phyloP scores from a whole-genome alignment of 2,113 vertebrate genomes.

The Emydocephalus ijimae region DNA sequence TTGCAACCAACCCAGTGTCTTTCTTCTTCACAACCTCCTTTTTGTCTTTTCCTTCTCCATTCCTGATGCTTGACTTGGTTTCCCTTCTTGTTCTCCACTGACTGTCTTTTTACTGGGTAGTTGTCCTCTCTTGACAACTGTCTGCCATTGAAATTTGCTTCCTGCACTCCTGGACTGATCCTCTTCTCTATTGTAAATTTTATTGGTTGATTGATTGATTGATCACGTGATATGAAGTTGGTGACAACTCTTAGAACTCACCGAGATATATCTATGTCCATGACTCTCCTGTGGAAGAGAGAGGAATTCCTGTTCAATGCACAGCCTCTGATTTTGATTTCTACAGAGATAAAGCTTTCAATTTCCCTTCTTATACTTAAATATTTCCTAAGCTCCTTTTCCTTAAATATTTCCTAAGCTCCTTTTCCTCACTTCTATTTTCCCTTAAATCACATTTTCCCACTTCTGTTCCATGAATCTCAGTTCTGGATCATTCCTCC shows the following conservation, averaged over 20 bases:
- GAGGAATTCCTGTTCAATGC: neutral
- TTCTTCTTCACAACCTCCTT: neutral
- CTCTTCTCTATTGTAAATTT: neutral
- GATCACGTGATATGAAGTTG: neutral
- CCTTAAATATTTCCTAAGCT: neutral
- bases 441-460: neutral
- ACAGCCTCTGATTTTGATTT: neutral
- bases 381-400: neutral
- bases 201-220: neutral
- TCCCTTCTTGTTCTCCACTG: neutral
- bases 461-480: neutral
- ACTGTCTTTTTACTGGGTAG: neutral
- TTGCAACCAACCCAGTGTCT: neutral
- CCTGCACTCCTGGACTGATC: neutral
- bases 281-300: neutral
- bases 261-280: neutral
- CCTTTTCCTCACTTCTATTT: neutral
- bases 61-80: neutral
- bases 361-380: neutral
- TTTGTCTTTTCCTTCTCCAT: neutral
- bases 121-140: neutral
- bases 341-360: neutral
- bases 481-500: neutral
- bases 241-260: neutral
- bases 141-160: neutral